These are phyloP conservation scores for Eudemis profundana DNA, from an alignment of 2,888 invertebrate species.

Conservation along the genomic window DNA sequence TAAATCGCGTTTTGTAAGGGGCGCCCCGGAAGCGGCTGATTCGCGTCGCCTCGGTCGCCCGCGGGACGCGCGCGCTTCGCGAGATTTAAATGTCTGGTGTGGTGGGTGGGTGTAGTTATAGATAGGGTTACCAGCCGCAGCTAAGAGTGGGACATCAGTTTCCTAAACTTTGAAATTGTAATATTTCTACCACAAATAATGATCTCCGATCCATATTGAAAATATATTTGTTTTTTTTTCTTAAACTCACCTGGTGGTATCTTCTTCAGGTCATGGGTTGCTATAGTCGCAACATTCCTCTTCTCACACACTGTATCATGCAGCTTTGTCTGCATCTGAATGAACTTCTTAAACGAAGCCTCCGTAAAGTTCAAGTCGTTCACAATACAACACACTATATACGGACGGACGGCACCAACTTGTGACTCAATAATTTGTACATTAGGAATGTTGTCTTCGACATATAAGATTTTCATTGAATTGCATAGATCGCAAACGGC, in stretches of 20 bases:
- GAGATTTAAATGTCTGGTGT: too few relatives aligned
- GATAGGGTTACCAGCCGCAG: too few relatives aligned
- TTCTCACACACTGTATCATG: conserved; percentile 92
- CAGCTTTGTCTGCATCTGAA: conserved; percentile 91
- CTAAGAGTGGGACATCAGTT: too few relatives aligned
- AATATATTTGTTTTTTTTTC: too few relatives aligned
- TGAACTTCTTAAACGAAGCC: conserved; percentile 89
- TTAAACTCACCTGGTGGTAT: conserved; percentile 85
- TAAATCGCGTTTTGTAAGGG: too few relatives aligned
- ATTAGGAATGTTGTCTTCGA: conserved; percentile 77
- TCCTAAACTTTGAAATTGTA: too few relatives aligned
- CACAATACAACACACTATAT: conserved; percentile 90
- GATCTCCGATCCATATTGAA: too few relatives aligned
- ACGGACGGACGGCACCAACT: conserved; percentile 87
- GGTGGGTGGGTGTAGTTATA: too few relatives aligned
- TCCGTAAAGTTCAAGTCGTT: conserved; percentile 87
- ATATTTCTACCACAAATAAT: too few relatives aligned
- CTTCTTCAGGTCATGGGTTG: conserved; percentile 91
- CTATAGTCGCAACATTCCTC: conserved; percentile 91
- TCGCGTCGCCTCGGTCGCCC: too few relatives aligned
- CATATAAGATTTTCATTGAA: conserved; percentile 75
- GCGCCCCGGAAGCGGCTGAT: too few relatives aligned
- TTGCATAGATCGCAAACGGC: conserved; percentile 67
- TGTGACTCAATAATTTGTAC: conserved; percentile 84
- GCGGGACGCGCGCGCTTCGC: too few relatives aligned